Evolutionary conservation across 2,888 invertebrate genomes (phyloP).

Genomic region (Agrilus cyanescens): DNA sequence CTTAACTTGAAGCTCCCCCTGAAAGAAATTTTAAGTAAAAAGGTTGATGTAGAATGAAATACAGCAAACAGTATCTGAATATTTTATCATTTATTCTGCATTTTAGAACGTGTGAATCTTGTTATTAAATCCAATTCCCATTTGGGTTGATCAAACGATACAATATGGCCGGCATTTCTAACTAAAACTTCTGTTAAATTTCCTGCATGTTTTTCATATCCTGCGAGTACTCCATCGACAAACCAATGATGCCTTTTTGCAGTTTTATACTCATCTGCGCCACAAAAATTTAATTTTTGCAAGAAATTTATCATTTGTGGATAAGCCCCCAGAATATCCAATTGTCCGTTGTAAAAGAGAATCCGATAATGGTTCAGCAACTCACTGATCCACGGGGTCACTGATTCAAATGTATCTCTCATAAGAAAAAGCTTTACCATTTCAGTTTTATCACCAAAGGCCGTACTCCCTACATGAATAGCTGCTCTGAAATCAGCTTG

Average conservation of each 20-base stretch:
- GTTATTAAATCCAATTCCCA: slow-evolving; percentile 60
- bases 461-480: slow-evolving; percentile 50
- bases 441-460: slow-evolving; percentile 39
- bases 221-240: slow-evolving; percentile 53
- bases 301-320: slow-evolving; percentile 70
- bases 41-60: too few species aligned
- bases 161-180: slow-evolving; percentile 70
- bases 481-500: slow-evolving; percentile 37
- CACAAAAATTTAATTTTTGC: slow-evolving; percentile 53
- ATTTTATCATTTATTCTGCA: background rate
- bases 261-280: slow-evolving; percentile 47
- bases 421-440: slow-evolving; percentile 41
- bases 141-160: slow-evolving; percentile 65
- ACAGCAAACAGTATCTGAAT: too few species aligned
- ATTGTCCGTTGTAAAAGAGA: slow-evolving; percentile 75
- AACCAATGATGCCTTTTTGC: slow-evolving; percentile 56
- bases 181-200: slow-evolving; percentile 61
- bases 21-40: too few species aligned
- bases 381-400: slow-evolving; percentile 39
- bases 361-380: slow-evolving; percentile 54
- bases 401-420: slow-evolving; percentile 47
- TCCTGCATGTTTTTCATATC: slow-evolving; percentile 56
- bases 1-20: too few species aligned
- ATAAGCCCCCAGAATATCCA: slow-evolving; percentile 80
- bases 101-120: slow-evolving; percentile 38